Evolutionary conservation across 2,113 vertebrate genomes (phyloP), one percentile per base, ranked within the genome.

Genomic region (Ochotona princeps): DNA sequence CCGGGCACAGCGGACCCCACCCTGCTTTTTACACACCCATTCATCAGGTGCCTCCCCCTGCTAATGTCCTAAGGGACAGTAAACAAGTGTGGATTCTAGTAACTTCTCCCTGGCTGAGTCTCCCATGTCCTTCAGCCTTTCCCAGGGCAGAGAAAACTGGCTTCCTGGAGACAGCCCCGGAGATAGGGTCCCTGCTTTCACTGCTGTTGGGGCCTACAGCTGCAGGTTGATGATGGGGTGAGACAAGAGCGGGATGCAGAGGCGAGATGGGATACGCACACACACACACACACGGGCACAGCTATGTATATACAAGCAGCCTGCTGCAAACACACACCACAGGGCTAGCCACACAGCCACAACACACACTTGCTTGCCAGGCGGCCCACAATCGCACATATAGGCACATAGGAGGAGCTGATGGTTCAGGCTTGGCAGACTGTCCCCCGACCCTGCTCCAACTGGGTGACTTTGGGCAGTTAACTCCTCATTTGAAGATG

Each of bases 381-480:
- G 1, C 15, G 60, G 70, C 61, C 61, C 60, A 51, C 1, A 75
- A 60, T 10, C 18, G 8, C n/a, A 15, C 0, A 38, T 30, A 51
- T 26, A 69, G 38, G 82, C 35, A 87, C 47, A 72, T 0, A 2
- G 8, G 82, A 66, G 38, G 54, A 66, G 61, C 32, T 35, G 79
- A 4, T 15, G 61, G 44, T 15, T 63, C 54, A 57, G 66, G 81
- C 47, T 7, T 7, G 65, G 47, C 38, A n/a, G 54, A 18, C 54
- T 18, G 54, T 57, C 54, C 54, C 14, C 54, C 54, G 13, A 17
- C 54, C 54, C 14, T 13, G 13, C 54, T 18, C 18, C 54, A 11
- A 18, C 54, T 57, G 14, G 14, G 23, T 72, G 90, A 90, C 82
- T 89, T 87, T 65, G 70, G 85, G 66, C 65, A 93, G 79, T 49